A percentile compares a stretch with the other conserved stretches of the same genome.
phyloP scores from a whole-genome alignment of 1,140 invertebrate genomes.

The Hermetia illucens region DNA sequence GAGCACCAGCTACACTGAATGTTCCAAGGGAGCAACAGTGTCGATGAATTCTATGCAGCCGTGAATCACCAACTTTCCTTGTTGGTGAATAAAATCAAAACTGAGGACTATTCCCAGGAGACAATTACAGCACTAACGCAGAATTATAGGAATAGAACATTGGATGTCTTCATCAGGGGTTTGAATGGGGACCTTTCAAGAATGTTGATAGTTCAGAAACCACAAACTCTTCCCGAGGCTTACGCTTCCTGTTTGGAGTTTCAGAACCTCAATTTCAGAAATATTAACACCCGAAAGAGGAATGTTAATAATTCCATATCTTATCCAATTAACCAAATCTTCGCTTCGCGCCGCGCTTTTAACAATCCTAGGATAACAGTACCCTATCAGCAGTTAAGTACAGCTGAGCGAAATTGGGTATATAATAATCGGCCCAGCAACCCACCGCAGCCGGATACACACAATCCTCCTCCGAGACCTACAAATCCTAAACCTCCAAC shows the following conservation, averaged over 20 bases:
- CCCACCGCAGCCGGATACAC: too few species aligned
- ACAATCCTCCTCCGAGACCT: too few species aligned
- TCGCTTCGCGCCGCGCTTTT: too few species aligned
- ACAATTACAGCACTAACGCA: not conserved
- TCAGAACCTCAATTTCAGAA: not conserved
- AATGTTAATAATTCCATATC: too few species aligned
- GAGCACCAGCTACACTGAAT: not conserved
- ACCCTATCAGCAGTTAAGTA: too few species aligned
- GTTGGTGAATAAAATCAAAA: constrained; percentile 1
- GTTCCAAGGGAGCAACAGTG: not conserved
- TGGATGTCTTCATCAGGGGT: not conserved
- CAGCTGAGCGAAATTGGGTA: too few species aligned
- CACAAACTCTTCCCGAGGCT: not conserved
- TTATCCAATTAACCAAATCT: too few species aligned
- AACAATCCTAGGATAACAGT: too few species aligned
- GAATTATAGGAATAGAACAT: not conserved
- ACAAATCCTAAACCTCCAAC: too few species aligned
- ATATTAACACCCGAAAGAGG: not conserved
- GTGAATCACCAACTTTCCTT: not conserved
- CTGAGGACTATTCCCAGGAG: too few species aligned
- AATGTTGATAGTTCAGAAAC: not conserved
- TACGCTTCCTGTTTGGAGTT: not conserved
- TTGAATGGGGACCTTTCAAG: not conserved
- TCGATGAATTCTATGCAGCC: not conserved
- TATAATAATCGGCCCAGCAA: too few species aligned